Base-by-base conservation (phyloP, 2,888 invertebrate species). In the Drosophila macrospina region DNA sequence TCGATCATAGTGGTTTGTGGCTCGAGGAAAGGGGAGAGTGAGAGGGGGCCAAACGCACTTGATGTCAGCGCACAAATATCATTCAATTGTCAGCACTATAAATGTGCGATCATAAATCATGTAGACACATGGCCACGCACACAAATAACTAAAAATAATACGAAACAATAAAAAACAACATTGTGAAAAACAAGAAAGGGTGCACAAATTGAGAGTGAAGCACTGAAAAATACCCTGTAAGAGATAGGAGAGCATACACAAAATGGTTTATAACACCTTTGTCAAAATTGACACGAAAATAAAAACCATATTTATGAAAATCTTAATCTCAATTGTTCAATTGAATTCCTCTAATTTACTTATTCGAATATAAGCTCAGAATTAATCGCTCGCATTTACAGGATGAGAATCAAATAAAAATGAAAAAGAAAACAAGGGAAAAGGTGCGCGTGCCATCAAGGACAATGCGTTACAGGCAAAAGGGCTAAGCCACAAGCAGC, bases 51-150 rank as follows among this genome's bases (percentile, higher is more conserved):
- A 55, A 73, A 59, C 71, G 59, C 72, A 64, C 67, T 83, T 64
- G 74, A 69, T 57, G 65, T 59, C 48, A 39, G 52, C 63, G 57
- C 62, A 69, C 69, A 86, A 87, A 86, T 82, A 74, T 78, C 87
- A 84, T 80, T 87, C 84, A 87, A 87, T 86, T 86, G 87, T 86
- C 86, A 82, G 78, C 84, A 77, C 78, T 80, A 82, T 78, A 86
- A 87, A 86, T 87, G 84, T 71, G 69, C 70, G 84, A 75, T 84
- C 82, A 84, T 86, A 86, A 86, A 86, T 86, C 86, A 87, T 76
- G 71, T 69, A 77, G 80, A 69, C 82, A 84, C 69, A 72, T 64
- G 68, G 56, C 28, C 51, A 59, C 69, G 50, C 64, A 50, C 66
- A 62, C 54, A 78, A 73, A 73, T 70, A 79, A 70, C 68, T 69